phyloP scores from a whole-genome alignment of 2,113 vertebrate species.

The Eolophus roseicapilla region DNA sequence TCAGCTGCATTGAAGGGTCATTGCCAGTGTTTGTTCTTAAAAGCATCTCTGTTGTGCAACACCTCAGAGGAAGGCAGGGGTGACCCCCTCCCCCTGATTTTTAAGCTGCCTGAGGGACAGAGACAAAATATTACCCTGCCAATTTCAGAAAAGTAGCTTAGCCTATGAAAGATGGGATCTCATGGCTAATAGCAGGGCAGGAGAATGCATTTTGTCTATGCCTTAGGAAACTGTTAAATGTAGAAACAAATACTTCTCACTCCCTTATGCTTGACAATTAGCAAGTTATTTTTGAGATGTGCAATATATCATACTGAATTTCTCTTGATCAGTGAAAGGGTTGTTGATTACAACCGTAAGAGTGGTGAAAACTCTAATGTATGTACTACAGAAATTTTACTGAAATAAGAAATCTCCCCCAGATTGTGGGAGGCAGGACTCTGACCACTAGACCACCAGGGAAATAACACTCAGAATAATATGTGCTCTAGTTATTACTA shows the following conservation, averaged over 20 bases:
- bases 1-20: not conserved
- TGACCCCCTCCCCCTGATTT: not conserved
- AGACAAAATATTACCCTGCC: not conserved
- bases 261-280: not conserved
- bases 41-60: not conserved
- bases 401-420: not conserved
- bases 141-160: not conserved
- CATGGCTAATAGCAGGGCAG: not conserved
- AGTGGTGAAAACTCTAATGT: not conserved
- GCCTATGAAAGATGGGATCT: not conserved
- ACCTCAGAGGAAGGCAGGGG: not conserved
- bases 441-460: not conserved
- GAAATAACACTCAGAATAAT: not conserved
- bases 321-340: not conserved
- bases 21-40: not conserved
- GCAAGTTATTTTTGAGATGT: not conserved
- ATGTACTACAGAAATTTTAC: not conserved
- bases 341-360: not conserved
- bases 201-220: not conserved
- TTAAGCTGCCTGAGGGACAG: not conserved
- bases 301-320: not conserved
- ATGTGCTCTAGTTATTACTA: not conserved
- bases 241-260: not conserved
- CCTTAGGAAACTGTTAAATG: not conserved
- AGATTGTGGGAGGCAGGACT: not conserved